Base-by-base conservation (phyloP, 1,140 invertebrate genomes). In the Euura saliciscinereae region DNA sequence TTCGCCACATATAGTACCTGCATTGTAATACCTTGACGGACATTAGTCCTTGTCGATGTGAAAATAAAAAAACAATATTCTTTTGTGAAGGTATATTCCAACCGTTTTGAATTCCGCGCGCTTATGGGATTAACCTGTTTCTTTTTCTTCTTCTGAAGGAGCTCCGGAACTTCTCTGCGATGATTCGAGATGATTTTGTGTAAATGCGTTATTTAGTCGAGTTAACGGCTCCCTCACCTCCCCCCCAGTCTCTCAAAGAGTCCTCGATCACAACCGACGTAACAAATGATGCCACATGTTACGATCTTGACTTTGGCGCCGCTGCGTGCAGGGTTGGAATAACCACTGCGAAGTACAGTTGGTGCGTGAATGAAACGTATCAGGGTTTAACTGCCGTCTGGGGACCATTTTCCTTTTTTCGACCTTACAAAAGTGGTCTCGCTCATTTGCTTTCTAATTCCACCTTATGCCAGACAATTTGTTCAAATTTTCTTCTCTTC, bases 281-380 rank as follows among this genome's bases (percentile, higher is more conserved):
- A 85, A 87, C 85, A 87, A 87, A 87, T 86, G 85, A 87, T 80
- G 84, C 86, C 86, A 87, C 85, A 87, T 87, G 86, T 85, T 87
- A 85, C 77, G 78, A 83, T 85, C 85, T 87, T 85, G 77, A 79
- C 73, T 80, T 67, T 28, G 13, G 43, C 66, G 43, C 43, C 43
- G 8, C 66, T 45, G 74, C 73, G 77, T 74, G 77, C 73, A 78
- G 76, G 68, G 66, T 69, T 65, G 70, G 74, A 67, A 44, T 11
- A 10, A 64, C 59, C 59, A 64, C 59, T 13, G 13, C 13, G 13
- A 13, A 10, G 59, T 64, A 64, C 76, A 78, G 76, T 78, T 77
- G 75, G 76, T 68, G 67, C 67, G 73, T 45, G 45, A 65, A 13
- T 44, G 70, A 43, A 66, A 69, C 42, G 28, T 68, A 74, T 73